phyloP scores from a whole-genome alignment of 1,140 invertebrate genomes.

The Pseudobourletiella spinata region DNA sequence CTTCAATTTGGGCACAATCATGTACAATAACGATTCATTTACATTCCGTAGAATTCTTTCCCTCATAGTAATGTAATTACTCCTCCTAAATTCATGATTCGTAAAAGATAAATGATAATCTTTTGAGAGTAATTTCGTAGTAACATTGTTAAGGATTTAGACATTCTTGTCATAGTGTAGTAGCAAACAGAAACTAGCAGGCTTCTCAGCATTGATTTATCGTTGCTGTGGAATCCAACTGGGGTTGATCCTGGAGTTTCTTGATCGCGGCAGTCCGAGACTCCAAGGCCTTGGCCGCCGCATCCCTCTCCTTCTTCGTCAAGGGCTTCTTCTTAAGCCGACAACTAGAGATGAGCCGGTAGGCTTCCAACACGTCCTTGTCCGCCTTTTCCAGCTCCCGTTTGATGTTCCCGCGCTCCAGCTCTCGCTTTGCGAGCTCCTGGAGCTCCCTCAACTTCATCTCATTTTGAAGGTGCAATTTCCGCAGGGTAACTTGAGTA shows the following conservation, averaged over 20 bases:
- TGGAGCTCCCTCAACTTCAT: constrained; percentile 21
- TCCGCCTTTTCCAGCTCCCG: constrained; percentile 31
- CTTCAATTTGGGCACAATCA: too few species aligned
- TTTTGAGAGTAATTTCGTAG: too few species aligned
- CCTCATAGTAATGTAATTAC: too few species aligned
- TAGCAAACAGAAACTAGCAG: too few species aligned
- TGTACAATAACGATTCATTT: too few species aligned
- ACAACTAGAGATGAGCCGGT: constrained; percentile 12
- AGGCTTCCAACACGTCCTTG: constrained; percentile 33
- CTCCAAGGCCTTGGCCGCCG: neutral
- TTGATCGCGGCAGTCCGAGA: neutral
- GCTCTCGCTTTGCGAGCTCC: constrained; percentile 2
- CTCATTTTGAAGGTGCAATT: constrained; percentile 26
- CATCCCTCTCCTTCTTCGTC: constrained; percentile 4
- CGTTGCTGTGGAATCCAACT: too few species aligned
- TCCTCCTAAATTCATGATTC: too few species aligned
- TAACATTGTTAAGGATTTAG: too few species aligned
- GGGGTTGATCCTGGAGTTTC: neutral
- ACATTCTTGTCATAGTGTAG: too few species aligned
- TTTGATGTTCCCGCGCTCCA: constrained; percentile 5
- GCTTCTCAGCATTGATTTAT: too few species aligned
- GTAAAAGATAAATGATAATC: too few species aligned
- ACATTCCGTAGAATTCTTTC: too few species aligned
- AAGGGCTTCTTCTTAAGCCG: constrained; percentile 29
- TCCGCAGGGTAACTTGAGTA: constrained; percentile 16